A percentile compares a stretch with the other conserved stretches of the same genome.
Conservation (phyloP, 2,888 invertebrate genomes). For the Apamea monoglypha region DNA sequence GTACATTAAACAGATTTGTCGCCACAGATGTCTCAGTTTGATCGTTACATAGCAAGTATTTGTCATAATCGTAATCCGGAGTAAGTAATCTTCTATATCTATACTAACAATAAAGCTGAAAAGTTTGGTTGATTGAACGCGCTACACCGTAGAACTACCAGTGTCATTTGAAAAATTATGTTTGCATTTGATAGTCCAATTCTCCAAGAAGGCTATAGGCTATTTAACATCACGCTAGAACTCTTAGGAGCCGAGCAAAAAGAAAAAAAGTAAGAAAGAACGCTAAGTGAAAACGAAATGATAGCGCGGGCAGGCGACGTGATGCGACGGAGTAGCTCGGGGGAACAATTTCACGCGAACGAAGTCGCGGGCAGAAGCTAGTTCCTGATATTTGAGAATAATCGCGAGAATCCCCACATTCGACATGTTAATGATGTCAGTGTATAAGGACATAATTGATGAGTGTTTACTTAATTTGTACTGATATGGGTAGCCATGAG, state of each 20-base stretch:
- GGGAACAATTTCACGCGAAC: neutral
- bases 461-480: slow-evolving; percentile 44
- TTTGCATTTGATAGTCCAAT: neutral
- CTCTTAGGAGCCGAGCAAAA: no score
- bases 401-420: slow-evolving; percentile 25
- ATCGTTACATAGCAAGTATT: slow-evolving; percentile 18
- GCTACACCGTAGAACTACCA: neutral
- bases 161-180: neutral
- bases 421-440: slow-evolving; percentile 32
- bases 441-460: slow-evolving; percentile 40
- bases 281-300: neutral
- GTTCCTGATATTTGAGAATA: slow-evolving; percentile 13
- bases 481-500: slow-evolving; percentile 6
- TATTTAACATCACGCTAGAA: no score
- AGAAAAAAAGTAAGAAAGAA: neutral
- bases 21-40: slow-evolving; percentile 5
- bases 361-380: neutral
- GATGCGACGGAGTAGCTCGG: neutral
- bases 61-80: slow-evolving; percentile 7
- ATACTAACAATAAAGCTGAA: no score
- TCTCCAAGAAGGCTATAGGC: neutral
- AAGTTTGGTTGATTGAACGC: neutral
- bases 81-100: neutral
- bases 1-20: slow-evolving; percentile 4
- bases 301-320: neutral